Conservation (phyloP, 2,888 invertebrate genomes). For the Polietes domitor region DNA sequence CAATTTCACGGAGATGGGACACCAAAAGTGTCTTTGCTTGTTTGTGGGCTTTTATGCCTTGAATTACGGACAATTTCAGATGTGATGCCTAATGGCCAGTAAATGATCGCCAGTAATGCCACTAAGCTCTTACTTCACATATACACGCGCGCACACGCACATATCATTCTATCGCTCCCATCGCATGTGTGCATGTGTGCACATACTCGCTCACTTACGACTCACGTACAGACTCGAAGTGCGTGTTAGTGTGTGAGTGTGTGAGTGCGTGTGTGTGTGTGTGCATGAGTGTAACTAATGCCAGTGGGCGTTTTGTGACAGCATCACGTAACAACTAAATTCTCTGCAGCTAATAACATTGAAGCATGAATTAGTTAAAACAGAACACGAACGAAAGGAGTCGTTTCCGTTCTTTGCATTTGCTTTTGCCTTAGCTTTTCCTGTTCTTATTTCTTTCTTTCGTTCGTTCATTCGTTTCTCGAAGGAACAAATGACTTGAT, state of each 20-base stretch:
- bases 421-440: neutral
- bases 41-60: slow-evolving; percentile 19
- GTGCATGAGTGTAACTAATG: slow-evolving; percentile 56
- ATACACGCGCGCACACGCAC: slow-evolving; percentile 13
- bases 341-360: slow-evolving; percentile 71
- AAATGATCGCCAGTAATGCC: slow-evolving; percentile 55
- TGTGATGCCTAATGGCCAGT: slow-evolving; percentile 41
- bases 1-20: neutral
- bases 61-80: slow-evolving; percentile 28
- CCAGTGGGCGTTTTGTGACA: slow-evolving; percentile 67
- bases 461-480: neutral
- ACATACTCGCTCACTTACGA: neutral
- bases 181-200: slow-evolving; percentile 38
- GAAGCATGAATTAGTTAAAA: slow-evolving; percentile 64
- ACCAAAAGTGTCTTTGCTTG: neutral
- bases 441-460: neutral
- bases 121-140: slow-evolving; percentile 14
- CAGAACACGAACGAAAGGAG: slow-evolving; percentile 36
- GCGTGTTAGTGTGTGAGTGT: neutral
- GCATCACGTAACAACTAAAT: slow-evolving; percentile 72
- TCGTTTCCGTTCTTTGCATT: slow-evolving; percentile 37
- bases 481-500: slow-evolving; percentile 1
- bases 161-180: neutral
- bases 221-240: neutral
- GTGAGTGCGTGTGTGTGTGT: slow-evolving; percentile 43